phyloP scores from a whole-genome alignment of 37 sponge, comb jelly and placozoan species.

The Geodia barretti region DNA sequence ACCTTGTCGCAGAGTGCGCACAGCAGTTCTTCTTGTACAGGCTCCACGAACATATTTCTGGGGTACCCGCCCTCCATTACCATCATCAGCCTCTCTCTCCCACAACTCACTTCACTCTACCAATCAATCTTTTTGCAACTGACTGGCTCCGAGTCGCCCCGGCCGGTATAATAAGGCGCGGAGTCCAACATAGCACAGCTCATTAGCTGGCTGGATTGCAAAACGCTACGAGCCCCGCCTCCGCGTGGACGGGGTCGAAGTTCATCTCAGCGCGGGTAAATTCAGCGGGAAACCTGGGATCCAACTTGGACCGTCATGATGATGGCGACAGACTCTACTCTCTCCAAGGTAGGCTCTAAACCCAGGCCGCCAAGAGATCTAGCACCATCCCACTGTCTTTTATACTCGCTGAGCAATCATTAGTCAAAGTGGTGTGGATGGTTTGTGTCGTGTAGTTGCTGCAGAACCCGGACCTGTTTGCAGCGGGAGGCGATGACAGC shows the following conservation, averaged over 20 bases:
- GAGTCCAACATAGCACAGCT: too few species aligned
- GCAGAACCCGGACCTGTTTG: conserved; percentile 66
- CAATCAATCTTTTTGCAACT: too few species aligned
- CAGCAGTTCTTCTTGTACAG: conserved; percentile 34
- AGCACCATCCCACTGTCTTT: too few species aligned
- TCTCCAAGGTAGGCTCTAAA: neutral
- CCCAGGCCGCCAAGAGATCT: neutral
- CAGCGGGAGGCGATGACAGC: conserved; percentile 29
- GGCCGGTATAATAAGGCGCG: too few species aligned
- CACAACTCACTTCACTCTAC: neutral
- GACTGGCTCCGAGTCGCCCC: too few species aligned
- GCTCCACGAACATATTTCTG: conserved; percentile 59
- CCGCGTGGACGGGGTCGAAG: neutral
- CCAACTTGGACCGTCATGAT: neutral
- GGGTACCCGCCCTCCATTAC: conserved; percentile 64
- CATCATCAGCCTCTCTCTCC: neutral
- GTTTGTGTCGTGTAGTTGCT: conserved; percentile 43
- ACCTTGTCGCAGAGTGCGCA: conserved; percentile 74
- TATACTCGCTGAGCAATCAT: neutral
- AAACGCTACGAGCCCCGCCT: neutral
- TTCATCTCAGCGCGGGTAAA: neutral
- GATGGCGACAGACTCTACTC: neutral
- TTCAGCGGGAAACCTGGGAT: neutral
- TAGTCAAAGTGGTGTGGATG: too few species aligned
- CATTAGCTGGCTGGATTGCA: neutral